Evolutionary conservation across 2,888 invertebrate genomes (phyloP).

Genomic region (Serripes groenlandicus): DNA sequence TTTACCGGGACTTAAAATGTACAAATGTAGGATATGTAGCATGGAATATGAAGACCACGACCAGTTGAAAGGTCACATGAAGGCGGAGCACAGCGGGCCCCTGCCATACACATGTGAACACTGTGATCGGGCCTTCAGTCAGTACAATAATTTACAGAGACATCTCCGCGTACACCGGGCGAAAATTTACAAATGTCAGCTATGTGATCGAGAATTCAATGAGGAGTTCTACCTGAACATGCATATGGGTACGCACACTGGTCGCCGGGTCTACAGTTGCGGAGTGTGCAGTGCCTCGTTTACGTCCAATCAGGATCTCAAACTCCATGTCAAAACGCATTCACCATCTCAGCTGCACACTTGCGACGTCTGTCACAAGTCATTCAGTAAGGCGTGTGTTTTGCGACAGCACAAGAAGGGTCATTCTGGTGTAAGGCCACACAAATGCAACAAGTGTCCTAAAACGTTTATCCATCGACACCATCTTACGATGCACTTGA

Average conservation of each 20-base stretch:
- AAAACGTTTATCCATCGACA: conserved; percentile 73
- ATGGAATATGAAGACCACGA: conserved; percentile 55
- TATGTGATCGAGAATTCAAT: conserved; percentile 71
- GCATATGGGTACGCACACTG: conserved; percentile 74
- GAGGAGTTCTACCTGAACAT: conserved; percentile 72
- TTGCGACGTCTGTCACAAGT: conserved; percentile 69
- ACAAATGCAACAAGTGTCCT: conserved; percentile 66
- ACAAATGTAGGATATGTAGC: conserved; percentile 65
- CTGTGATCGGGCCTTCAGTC: conserved; percentile 69
- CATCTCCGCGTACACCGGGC: conserved; percentile 70
- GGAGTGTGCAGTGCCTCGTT: conserved; percentile 68
- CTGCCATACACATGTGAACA: conserved; percentile 72
- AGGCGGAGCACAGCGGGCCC: conserved; percentile 64
- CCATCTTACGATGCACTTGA: conserved; percentile 71
- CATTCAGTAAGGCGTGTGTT: conserved; percentile 74
- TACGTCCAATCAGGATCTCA: conserved; percentile 67
- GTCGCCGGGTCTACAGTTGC: conserved; percentile 72
- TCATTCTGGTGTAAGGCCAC: conserved; percentile 70
- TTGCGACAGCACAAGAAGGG: conserved; percentile 72
- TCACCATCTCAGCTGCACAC: conserved; percentile 69
- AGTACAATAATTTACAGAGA: conserved; percentile 67
- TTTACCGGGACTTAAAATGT: not conserved
- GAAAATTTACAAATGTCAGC: conserved; percentile 66
- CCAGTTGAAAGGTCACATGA: conserved; percentile 66
- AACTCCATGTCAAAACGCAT: conserved; percentile 71